Evolutionary conservation across 1,140 invertebrate genomes (phyloP), one percentile per base, ranked within the genome.

Genomic region (Geopemphigus sp.): DNA sequence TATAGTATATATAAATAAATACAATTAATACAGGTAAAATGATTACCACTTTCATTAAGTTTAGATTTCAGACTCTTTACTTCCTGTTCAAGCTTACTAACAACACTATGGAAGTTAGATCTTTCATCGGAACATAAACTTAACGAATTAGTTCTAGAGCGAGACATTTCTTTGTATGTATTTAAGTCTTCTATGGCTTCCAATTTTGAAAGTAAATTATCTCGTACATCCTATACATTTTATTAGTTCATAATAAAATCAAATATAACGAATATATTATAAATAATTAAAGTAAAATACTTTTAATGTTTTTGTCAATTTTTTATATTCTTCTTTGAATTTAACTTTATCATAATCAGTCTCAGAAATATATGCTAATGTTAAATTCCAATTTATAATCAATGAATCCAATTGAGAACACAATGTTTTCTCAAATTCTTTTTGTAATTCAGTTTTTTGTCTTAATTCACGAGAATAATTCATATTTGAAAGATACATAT

Each of bases 391-490:
- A 54, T 61, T 78, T n/a, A 78, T 26, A 26, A 78, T 78, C 17
- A 78, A 22, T 63, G 74, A 78, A 63, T 78, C 74, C 29, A 78
- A 61, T 78, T 78, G 74, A 26, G 56, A 61, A 45, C 22, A 15
- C 24, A 78, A 50, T 12, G 32, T 61, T 29, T 63, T 78, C 32
- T 78, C 74, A 63, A 78, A 78, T 19, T 78, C 74, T n/a, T 78
- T 78, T 78, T 78, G 74, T 26, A 78, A 61, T 19, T 78, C 74
- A n/a, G 74, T n/a, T 78, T 78, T 78, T 78, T 78, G 74, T 78
- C 74, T 78, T 12, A 78, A 63, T 78, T 78, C 74, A 29, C 74
- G 74, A 26, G 74, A 78, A 63, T 78, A 78, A 78, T 78, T 78
- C 57, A 78, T 61, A 19, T 78, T 78, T 22, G 74, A 78, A 50